Evolutionary conservation across 2,797 vertebrate genomes (phyloP), one percentile per base, ranked within the genome.

Genomic region (Arnoldichthys spilopterus): DNA sequence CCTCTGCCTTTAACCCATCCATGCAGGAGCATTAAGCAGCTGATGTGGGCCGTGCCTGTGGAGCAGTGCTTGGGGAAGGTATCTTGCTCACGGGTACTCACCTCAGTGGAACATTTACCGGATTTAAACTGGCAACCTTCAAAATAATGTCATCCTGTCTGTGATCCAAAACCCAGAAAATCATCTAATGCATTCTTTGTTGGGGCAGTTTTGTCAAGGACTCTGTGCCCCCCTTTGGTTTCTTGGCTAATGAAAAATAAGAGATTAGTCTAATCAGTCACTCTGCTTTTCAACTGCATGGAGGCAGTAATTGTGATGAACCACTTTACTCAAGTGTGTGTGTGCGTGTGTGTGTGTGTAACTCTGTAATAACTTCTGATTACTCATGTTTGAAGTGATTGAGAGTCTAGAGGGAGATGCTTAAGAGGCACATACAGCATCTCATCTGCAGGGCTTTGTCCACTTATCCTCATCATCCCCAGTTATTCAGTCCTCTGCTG

Each of bases 331-430:
- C 37, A 68, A 69, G 72, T 79, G 6, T 22, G 59, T 69, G 53
- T 76, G 32, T 56, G 56, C 37, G 34, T 64, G 37, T 77, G 68
- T 74, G 4, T 20, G 53, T 64, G 62, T 73, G 12, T 54, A 45
- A 37, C 67, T 64, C 49, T 58, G 75, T 73, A 67, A 45, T 79
- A 32, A 47, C 64, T 74, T 58, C 70, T 77, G 80, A 82, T 79
- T 79, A 82, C 49, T 26, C 34, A 26, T 59, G 16, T 59, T 67
- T 53, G 18, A n/a, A 40, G 37, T 82, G 66, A 82, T 78, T 82
- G 80, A 34, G 32, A 30, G 70, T 80, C 28, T 73, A 34, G 72
- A 62, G 69, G 40, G 26, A 16, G 51, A 26, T 12, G 56, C 11
- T 74, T 51, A 74, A 78, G 77, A 72, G 58, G 26, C 63, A 69